Evolutionary conservation across 2,113 vertebrate genomes (phyloP).

Genomic region (Holacanthus passer): DNA sequence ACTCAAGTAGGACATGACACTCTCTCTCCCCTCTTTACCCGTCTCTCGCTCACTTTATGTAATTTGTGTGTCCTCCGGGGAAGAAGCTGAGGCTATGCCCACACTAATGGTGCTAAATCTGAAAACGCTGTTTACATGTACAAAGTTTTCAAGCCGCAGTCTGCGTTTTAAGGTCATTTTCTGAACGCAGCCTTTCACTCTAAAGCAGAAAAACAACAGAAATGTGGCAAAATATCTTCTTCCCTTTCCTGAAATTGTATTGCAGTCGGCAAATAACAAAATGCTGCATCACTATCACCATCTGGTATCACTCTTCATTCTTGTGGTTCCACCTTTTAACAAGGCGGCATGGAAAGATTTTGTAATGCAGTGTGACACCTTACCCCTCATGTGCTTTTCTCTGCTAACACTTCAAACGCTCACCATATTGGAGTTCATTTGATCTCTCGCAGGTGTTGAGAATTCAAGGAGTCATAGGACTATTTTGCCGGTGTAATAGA

Average conservation of each 20-base stretch:
- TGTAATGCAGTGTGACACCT: constrained; percentile 28
- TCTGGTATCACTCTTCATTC: constrained; percentile 16
- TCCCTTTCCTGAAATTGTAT: neutral
- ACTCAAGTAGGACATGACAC: constrained; percentile 70
- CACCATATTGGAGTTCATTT: constrained; percentile 26
- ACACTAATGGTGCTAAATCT: constrained; percentile 35
- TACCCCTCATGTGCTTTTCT: constrained; percentile 28
- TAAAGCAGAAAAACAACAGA: neutral
- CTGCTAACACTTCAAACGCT: constrained; percentile 40
- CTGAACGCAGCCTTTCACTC: neutral
- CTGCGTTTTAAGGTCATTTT: neutral
- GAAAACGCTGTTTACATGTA: constrained; percentile 13
- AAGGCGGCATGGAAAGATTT: neutral
- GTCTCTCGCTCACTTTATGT: constrained; percentile 30
- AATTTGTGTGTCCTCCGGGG: constrained; percentile 23
- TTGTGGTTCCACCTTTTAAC: constrained; percentile 26
- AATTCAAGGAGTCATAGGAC: constrained; percentile 34
- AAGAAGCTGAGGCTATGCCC: constrained; percentile 24
- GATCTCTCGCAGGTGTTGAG: constrained; percentile 12
- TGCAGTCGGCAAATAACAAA: constrained; percentile 18
- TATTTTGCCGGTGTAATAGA: constrained; percentile 27
- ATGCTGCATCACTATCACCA: neutral
- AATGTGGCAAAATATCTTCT: neutral
- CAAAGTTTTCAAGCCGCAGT: constrained; percentile 1
- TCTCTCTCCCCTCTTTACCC: neutral